A percentile compares a stretch with the other conserved stretches of the same genome.
phyloP scores from a whole-genome alignment of 2,888 invertebrate genomes.

The Catocala sponsa region DNA sequence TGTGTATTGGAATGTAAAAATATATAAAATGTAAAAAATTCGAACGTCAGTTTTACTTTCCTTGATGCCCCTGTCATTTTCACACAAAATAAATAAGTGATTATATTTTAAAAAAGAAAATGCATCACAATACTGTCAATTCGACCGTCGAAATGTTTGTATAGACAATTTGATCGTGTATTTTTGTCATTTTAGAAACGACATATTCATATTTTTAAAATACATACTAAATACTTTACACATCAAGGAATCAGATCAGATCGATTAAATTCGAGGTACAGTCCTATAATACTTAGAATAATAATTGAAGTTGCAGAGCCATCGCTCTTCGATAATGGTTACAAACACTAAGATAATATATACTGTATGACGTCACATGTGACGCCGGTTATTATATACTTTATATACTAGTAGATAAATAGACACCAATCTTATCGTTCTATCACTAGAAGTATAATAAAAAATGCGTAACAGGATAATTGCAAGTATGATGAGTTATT shows the following conservation, averaged over 20 bases:
- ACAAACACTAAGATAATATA: slow-evolving; percentile 41
- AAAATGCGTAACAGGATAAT: slow-evolving; percentile 12
- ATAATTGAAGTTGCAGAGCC: slow-evolving; percentile 36
- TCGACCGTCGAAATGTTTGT: slow-evolving; percentile 14
- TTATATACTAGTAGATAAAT: slow-evolving; percentile 12
- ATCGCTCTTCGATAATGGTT: slow-evolving; percentile 29
- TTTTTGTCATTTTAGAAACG: neutral
- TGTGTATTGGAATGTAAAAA: slow-evolving; percentile 59
- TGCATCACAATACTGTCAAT: slow-evolving; percentile 25
- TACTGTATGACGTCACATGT: slow-evolving; percentile 11
- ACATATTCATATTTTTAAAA: neutral
- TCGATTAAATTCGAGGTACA: slow-evolving; percentile 31
- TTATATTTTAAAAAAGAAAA: slow-evolving; percentile 6
- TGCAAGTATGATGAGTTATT: too few relatives aligned
- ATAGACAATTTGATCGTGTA: neutral
- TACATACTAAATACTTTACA: slow-evolving; percentile 9
- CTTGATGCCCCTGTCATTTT: slow-evolving; percentile 21
- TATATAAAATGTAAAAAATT: slow-evolving; percentile 24
- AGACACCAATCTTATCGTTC: slow-evolving; percentile 39
- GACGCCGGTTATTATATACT: neutral
- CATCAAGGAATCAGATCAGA: slow-evolving; percentile 32
- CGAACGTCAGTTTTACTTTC: slow-evolving; percentile 21
- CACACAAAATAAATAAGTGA: slow-evolving; percentile 5
- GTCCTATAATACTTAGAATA: slow-evolving; percentile 43
- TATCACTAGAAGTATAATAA: slow-evolving; percentile 13